Conservation (phyloP, 2,113 vertebrate genomes). For the Pantherophis guttatus region DNA sequence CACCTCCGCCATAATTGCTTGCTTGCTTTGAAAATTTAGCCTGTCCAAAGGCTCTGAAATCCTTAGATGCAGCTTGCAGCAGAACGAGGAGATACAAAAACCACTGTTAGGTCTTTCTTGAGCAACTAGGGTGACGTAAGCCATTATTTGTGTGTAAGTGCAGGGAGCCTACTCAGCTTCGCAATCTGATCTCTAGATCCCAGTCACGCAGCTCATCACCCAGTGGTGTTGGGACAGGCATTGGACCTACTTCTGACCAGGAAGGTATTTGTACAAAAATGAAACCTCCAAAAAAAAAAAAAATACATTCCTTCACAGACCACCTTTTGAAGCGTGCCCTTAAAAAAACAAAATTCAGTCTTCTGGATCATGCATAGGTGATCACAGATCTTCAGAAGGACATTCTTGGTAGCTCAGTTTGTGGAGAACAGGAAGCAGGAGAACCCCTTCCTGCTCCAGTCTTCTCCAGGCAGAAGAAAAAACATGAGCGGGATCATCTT, state of each 20-base stretch:
- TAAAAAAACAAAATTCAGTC: neutral
- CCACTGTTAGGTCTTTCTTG: neutral
- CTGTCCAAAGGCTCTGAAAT: neutral
- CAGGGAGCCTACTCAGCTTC: neutral
- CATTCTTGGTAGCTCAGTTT: neutral
- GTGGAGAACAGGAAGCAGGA: neutral
- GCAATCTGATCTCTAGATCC: neutral
- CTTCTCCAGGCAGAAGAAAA: neutral
- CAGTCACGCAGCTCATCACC: too few species aligned
- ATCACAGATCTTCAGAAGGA: constrained; percentile 11
- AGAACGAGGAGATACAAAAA: neutral
- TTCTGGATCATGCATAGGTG: neutral
- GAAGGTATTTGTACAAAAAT: neutral
- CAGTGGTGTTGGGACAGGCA: neutral
- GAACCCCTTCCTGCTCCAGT: accelerated
- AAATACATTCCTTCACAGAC: neutral
- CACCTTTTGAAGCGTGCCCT: neutral
- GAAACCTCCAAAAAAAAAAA: too few species aligned
- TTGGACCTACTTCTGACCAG: too few species aligned
- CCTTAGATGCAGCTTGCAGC: neutral
- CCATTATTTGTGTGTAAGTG: neutral
- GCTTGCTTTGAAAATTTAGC: constrained; percentile 15
- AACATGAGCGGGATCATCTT: neutral
- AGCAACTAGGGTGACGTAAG: neutral
- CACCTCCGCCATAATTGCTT: neutral